These are phyloP conservation scores for Elymnias hypermnestra DNA, from an alignment of 1,140 invertebrate genomes.

Conservation along the genomic window DNA sequence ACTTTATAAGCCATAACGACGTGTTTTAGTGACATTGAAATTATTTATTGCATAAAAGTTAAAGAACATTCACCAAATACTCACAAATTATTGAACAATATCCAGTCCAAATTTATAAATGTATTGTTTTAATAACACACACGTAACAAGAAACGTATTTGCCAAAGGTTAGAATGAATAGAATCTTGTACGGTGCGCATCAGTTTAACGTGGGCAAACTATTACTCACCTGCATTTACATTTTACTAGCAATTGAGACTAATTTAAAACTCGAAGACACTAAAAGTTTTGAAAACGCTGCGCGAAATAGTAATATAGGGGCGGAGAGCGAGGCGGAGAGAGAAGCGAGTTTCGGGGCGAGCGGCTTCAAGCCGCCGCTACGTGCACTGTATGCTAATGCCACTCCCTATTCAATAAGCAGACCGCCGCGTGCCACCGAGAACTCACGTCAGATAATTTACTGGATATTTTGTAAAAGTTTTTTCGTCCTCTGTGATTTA, in stretches of 20 bases:
- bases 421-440: constrained; percentile 67
- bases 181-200: neutral
- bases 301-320: constrained; percentile 17
- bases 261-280: constrained; percentile 24
- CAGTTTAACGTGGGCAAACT: neutral
- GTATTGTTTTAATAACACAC: too few species aligned
- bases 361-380: constrained; percentile 46
- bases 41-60: too few species aligned
- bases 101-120: too few species aligned
- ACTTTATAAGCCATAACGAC: too few species aligned
- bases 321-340: constrained; percentile 17
- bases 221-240: constrained; percentile 10
- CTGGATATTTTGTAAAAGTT: constrained; percentile 76
- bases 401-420: constrained; percentile 73
- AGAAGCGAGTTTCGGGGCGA: constrained; percentile 30
- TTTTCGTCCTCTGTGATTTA: constrained; percentile 75
- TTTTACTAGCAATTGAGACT: constrained; percentile 17
- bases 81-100: too few species aligned
- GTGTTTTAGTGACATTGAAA: too few species aligned
- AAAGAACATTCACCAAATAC: too few species aligned
- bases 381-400: constrained; percentile 72
- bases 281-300: constrained; percentile 22
- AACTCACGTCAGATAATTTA: constrained; percentile 76
- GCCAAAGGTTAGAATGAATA: too few species aligned
- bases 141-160: too few species aligned